These are phyloP conservation scores for Dysmachus trigonus DNA, from an alignment of 2,888 invertebrate genomes.

Conservation along the genomic window DNA sequence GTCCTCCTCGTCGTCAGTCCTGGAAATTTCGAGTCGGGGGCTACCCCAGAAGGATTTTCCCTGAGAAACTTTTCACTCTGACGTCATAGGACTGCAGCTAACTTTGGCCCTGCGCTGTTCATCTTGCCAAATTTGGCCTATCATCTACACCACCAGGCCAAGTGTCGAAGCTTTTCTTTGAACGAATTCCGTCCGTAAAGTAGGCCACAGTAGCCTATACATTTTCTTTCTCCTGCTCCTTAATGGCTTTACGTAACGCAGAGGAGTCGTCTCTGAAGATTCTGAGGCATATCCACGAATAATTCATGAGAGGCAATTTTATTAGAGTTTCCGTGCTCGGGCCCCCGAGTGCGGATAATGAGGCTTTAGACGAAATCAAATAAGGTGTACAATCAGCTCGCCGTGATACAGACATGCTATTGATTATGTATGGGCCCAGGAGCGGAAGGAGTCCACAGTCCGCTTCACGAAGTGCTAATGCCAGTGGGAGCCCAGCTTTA, in stretches of 20 bases:
- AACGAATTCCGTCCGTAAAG: background rate
- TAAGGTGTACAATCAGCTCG: background rate
- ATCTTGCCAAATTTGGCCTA: background rate
- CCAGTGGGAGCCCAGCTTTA: background rate
- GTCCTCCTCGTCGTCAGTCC: background rate
- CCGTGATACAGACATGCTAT: constrained; percentile 5
- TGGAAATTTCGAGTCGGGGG: background rate
- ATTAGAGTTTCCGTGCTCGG: background rate
- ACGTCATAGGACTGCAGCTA: constrained; percentile 17
- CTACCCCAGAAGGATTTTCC: background rate
- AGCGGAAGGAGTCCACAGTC: background rate
- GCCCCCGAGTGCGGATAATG: background rate
- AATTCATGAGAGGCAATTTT: background rate
- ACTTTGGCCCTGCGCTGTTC: background rate
- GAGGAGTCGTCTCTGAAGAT: background rate
- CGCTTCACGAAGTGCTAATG: background rate
- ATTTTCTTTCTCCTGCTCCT: background rate
- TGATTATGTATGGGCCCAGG: background rate
- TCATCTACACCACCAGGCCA: background rate
- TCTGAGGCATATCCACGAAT: background rate
- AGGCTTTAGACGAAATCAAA: background rate
- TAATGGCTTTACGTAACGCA: constrained; percentile 5
- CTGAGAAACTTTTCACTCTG: background rate
- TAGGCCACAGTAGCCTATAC: background rate
- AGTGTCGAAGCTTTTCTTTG: background rate